phyloP scores from a whole-genome alignment of 2,888 invertebrate genomes.

The Antitype chi region DNA sequence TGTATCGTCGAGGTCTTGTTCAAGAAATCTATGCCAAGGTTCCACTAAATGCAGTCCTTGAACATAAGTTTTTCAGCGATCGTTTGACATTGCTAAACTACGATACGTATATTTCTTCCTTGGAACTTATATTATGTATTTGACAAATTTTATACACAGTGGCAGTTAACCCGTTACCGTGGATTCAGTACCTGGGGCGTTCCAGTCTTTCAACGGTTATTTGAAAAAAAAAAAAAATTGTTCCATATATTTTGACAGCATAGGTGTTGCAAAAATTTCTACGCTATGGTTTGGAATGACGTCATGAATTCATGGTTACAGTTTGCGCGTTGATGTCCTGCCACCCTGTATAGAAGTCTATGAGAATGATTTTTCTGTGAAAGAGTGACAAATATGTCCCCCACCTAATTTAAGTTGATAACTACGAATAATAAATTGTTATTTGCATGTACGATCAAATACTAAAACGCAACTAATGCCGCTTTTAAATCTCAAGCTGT shows the following conservation, averaged over 20 bases:
- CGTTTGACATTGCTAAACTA: constrained; percentile 17
- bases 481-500: background rate
- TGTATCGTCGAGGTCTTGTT: constrained; percentile 11
- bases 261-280: too few species aligned
- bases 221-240: too few species aligned
- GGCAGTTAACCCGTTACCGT: too few species aligned
- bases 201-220: too few species aligned
- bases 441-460: background rate
- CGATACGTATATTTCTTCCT: background rate
- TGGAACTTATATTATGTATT: background rate
- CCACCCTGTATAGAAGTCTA: background rate
- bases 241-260: too few species aligned
- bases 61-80: constrained; percentile 17
- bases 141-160: background rate
- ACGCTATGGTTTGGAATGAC: too few species aligned
- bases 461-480: background rate
- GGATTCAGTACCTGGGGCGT: too few species aligned
- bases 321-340: too few species aligned
- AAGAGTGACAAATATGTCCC: background rate
- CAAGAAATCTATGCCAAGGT: constrained; percentile 40
- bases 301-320: too few species aligned
- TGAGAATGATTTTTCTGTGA: background rate
- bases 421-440: too few species aligned
- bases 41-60: constrained; percentile 22
- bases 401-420: background rate